phyloP scores from a whole-genome alignment of 1,140 invertebrate species.

The Philotrypesis tridentata region DNA sequence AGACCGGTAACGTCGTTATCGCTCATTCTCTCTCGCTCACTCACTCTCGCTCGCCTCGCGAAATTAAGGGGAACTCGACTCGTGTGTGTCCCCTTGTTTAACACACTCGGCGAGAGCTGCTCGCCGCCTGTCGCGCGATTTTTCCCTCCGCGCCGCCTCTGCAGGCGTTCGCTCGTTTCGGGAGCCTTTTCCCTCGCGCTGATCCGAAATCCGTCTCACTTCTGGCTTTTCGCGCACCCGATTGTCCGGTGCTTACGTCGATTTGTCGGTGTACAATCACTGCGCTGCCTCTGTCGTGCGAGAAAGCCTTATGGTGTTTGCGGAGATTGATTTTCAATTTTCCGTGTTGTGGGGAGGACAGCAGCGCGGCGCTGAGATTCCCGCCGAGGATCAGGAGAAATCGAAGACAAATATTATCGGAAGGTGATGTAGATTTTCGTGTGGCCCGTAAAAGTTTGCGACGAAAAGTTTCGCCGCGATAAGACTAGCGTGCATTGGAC shows the following conservation, averaged over 20 bases:
- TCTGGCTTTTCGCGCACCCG: not conserved
- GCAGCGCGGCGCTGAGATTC: no score
- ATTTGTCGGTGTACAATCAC: not conserved
- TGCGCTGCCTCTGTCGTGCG: not conserved
- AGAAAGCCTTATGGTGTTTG: no score
- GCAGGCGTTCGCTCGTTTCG: not conserved
- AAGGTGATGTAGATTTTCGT: no score
- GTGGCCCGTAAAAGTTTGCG: no score
- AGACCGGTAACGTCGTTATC: conserved; percentile 37
- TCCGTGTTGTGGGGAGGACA: no score
- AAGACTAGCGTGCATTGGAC: no score
- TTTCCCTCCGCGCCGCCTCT: not conserved
- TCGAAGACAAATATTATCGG: no score
- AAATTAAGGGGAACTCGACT: conserved; percentile 12
- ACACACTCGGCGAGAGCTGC: not conserved
- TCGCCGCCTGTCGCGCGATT: not conserved
- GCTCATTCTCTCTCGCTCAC: not conserved
- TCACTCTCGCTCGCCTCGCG: not conserved
- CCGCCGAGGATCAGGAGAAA: no score
- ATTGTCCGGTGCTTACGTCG: not conserved
- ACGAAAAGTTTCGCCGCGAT: no score
- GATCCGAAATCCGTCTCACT: conserved; percentile 1
- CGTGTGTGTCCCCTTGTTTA: not conserved
- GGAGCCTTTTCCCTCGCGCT: not conserved
- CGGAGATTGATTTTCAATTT: no score